A percentile compares a stretch with the other conserved stretches of the same genome.
These are phyloP conservation scores for Apantesis nais DNA, from an alignment of 2,888 invertebrate species.

Conservation along the genomic window DNA sequence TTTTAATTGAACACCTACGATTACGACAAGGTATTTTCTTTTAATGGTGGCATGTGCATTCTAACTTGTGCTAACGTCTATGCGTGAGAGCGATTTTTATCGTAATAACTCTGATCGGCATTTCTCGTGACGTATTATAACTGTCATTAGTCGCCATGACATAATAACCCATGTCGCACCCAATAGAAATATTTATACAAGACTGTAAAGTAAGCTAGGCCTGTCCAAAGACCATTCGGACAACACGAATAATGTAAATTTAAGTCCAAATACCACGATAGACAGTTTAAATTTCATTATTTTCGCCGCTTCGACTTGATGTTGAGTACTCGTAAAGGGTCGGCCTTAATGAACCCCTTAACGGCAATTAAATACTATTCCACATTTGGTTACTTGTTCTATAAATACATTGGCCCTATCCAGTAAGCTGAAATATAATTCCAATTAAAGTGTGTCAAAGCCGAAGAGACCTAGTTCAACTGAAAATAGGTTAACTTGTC, in stretches of 20 bases:
- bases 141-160: background rate
- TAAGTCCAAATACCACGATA: background rate
- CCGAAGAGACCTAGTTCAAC: slow-evolving; percentile 33
- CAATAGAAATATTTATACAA: background rate
- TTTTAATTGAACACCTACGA: background rate
- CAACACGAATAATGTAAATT: background rate
- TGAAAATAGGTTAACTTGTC: slow-evolving; percentile 37
- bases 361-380: background rate
- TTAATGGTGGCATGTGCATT: background rate
- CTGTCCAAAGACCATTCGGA: background rate
- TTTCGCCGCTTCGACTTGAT: background rate
- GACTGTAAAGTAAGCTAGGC: background rate
- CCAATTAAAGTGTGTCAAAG: slow-evolving; percentile 40
- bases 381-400: background rate
- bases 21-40: background rate
- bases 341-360: background rate
- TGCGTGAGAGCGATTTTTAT: background rate
- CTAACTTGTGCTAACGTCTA: background rate
- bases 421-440: slow-evolving; percentile 19
- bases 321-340: background rate
- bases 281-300: background rate
- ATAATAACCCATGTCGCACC: background rate
- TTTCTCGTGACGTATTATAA: background rate
- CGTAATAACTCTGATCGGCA: background rate
- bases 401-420: slow-evolving; percentile 23